Conservation (phyloP, 2,797 vertebrate species). For the Liasis olivaceus region DNA sequence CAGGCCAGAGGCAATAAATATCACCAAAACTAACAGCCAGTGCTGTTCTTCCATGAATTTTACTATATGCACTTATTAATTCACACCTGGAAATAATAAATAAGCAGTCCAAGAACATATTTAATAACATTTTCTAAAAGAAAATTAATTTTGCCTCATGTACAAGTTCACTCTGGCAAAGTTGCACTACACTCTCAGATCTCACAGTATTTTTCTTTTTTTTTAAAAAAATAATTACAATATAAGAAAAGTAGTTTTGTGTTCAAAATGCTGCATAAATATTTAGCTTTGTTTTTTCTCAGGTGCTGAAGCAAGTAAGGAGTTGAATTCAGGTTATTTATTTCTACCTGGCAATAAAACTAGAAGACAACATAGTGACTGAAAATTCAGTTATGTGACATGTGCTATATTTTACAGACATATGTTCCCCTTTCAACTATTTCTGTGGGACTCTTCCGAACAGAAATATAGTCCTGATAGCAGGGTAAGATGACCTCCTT, state of each 20-base stretch:
- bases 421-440: neutral
- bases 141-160: neutral
- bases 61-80: neutral
- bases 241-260: neutral
- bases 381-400: neutral
- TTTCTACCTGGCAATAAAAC: neutral
- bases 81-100: neutral
- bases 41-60: neutral
- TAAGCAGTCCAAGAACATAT: neutral
- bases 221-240: neutral
- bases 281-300: neutral
- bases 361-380: neutral
- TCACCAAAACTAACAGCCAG: neutral
- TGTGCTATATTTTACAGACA: neutral
- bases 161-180: neutral
- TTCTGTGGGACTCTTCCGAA: neutral
- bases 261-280: neutral
- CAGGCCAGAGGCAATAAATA: neutral
- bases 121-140: neutral
- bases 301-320: neutral
- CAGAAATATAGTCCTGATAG: neutral
- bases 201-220: neutral
- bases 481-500: neutral
- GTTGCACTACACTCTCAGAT: neutral
- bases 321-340: neutral